phyloP scores from a whole-genome alignment of 2,888 invertebrate species.

The Desoria tigrina region DNA sequence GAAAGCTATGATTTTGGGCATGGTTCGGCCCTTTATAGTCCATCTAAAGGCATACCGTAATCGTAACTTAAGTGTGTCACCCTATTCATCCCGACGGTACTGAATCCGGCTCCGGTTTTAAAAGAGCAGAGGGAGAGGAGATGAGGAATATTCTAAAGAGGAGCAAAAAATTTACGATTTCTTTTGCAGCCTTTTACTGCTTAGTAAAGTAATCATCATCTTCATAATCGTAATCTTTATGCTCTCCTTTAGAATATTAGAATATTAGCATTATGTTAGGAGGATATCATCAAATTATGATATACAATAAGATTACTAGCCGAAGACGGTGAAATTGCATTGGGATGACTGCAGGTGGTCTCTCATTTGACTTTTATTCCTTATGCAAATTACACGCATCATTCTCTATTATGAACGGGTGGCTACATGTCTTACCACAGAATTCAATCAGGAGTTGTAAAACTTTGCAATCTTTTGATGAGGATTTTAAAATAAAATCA shows the following conservation, averaged over 20 bases:
- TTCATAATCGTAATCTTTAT: conserved; percentile 20
- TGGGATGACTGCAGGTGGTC: conserved; percentile 17
- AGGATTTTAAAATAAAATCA: too few relatives aligned
- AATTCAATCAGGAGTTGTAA: conserved; percentile 16
- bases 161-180: conserved; percentile 18
- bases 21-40: too few relatives aligned
- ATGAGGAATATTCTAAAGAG: not conserved
- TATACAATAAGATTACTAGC: conserved; percentile 9
- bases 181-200: conserved; percentile 11
- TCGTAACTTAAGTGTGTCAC: not conserved
- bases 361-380: conserved; percentile 5
- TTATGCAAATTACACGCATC: conserved; percentile 7
- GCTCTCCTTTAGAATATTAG: conserved; percentile 9
- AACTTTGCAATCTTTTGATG: not conserved
- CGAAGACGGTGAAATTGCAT: not conserved
- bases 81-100: too few relatives aligned
- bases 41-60: too few relatives aligned
- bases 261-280: conserved; percentile 8
- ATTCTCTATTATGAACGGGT: too few relatives aligned
- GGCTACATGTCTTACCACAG: conserved; percentile 19
- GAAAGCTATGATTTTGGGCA: too few relatives aligned
- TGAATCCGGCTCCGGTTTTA: too few relatives aligned
- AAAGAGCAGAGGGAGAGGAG: too few relatives aligned
- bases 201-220: conserved; percentile 19
- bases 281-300: conserved; percentile 6